A percentile compares a stretch with the other conserved stretches of the same genome.
These are phyloP conservation scores for Cichladusa arquata DNA, from an alignment of 2,113 vertebrate species.

Conservation along the genomic window DNA sequence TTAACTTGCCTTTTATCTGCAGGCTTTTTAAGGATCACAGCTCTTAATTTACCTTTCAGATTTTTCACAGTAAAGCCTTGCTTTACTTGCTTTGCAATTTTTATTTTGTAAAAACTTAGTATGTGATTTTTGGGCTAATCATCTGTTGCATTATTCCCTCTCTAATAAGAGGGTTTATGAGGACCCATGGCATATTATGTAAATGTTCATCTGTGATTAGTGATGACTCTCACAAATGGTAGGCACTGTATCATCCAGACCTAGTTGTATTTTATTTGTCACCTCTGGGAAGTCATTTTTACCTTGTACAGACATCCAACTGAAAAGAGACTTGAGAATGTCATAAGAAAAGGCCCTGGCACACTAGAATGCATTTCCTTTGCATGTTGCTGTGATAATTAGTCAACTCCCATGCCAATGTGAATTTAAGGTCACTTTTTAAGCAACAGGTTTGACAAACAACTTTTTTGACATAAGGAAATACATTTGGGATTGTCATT, in stretches of 20 bases:
- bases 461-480: neutral
- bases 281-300: neutral
- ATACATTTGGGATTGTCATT: constrained; percentile 15
- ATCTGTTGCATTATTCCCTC: neutral
- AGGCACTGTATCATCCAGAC: neutral
- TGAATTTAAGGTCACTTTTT: neutral
- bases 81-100: neutral
- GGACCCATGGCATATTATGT: neutral
- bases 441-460: neutral
- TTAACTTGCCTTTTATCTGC: neutral
- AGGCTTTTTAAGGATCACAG: neutral
- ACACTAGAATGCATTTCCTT: neutral
- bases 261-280: neutral
- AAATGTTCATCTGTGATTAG: neutral
- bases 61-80: neutral
- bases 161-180: neutral
- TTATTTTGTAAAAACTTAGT: neutral
- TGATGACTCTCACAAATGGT: neutral
- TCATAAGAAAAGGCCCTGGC: neutral
- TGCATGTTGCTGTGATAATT: neutral
- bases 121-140: neutral
- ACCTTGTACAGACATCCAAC: neutral
- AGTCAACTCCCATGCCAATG: neutral
- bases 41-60: neutral
- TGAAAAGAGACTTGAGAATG: neutral